These are phyloP conservation scores for Pagrus major DNA, from an alignment of 2,113 vertebrate genomes.

Conservation along the genomic window DNA sequence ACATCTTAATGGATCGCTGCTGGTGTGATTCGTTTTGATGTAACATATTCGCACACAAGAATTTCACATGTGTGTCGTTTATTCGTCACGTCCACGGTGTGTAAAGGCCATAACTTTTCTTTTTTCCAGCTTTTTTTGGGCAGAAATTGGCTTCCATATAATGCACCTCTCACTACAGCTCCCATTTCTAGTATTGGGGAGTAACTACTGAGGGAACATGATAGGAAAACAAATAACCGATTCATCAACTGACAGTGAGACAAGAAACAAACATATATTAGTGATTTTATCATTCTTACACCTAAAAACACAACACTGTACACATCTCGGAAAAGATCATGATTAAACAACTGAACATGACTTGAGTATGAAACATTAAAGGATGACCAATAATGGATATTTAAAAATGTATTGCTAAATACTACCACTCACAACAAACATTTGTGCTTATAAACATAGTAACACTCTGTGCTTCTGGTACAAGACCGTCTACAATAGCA, in stretches of 20 bases:
- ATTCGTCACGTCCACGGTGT: too few species aligned
- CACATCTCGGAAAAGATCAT: conserved; percentile 45
- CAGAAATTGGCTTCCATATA: conserved; percentile 19
- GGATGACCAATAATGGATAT: conserved; percentile 27
- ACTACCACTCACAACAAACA: conserved; percentile 28
- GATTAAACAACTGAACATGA: conserved; percentile 50
- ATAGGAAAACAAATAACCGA: conserved; percentile 13
- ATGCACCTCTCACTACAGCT: neutral
- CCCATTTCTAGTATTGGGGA: neutral
- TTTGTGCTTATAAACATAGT: conserved; percentile 59
- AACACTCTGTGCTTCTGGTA: conserved; percentile 59
- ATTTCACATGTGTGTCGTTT: too few species aligned
- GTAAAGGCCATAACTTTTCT: neutral
- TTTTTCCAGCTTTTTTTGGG: neutral
- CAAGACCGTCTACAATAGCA: conserved; percentile 25
- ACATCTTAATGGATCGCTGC: too few species aligned
- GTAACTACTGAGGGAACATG: too few species aligned
- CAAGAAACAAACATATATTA: conserved; percentile 43
- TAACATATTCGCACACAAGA: too few species aligned
- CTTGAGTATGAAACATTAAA: conserved; percentile 39
- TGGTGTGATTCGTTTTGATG: too few species aligned
- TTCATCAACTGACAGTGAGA: conserved; percentile 49
- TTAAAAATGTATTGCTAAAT: conserved; percentile 27
- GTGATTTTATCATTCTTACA: conserved; percentile 59
- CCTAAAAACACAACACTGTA: conserved; percentile 60